Percentiles rank a stretch among this genome's conserved stretches.
Evolutionary conservation across 2,113 vertebrate genomes (phyloP).

Genomic region (Gnathonemus longibarbis): DNA sequence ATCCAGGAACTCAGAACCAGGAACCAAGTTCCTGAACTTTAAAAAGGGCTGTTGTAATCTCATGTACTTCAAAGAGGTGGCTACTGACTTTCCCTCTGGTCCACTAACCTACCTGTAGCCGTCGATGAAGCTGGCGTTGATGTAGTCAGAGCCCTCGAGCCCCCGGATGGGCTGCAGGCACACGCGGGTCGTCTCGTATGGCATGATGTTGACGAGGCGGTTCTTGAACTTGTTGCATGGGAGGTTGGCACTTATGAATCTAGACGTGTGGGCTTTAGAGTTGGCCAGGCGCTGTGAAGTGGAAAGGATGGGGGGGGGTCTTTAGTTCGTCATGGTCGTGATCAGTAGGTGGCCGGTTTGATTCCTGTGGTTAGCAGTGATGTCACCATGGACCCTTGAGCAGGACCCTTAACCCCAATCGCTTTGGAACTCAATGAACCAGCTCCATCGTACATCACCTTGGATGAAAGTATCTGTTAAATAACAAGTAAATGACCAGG

Average conservation of each 20-base stretch:
- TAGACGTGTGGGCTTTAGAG: slow-evolving; percentile 95
- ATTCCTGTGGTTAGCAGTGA: background rate
- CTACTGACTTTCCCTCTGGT: background rate
- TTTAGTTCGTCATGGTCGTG: background rate
- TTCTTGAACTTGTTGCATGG: slow-evolving; percentile 99
- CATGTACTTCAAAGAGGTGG: background rate
- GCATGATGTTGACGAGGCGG: slow-evolving; percentile 97
- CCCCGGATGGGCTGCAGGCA: slow-evolving; percentile 96
- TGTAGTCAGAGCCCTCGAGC: slow-evolving; percentile 92
- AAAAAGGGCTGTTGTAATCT: too few species aligned
- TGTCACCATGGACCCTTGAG: background rate
- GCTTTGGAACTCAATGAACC: background rate
- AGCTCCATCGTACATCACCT: background rate
- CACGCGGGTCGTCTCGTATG: slow-evolving; percentile 90
- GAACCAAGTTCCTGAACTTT: too few species aligned
- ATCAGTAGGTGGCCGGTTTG: background rate
- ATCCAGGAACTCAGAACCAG: too few species aligned
- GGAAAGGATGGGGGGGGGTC: background rate
- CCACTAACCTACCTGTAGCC: slow-evolving; percentile 77
- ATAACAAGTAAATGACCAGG: background rate
- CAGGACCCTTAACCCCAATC: background rate
- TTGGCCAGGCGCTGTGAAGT: slow-evolving; percentile 81
- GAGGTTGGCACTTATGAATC: slow-evolving; percentile 97
- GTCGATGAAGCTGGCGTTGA: slow-evolving; percentile 93
- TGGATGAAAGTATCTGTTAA: background rate